Percentiles rank a stretch among this genome's conserved stretches.
Evolutionary conservation across 2,888 invertebrate genomes (phyloP).

Genomic region (Erebia aethiops): DNA sequence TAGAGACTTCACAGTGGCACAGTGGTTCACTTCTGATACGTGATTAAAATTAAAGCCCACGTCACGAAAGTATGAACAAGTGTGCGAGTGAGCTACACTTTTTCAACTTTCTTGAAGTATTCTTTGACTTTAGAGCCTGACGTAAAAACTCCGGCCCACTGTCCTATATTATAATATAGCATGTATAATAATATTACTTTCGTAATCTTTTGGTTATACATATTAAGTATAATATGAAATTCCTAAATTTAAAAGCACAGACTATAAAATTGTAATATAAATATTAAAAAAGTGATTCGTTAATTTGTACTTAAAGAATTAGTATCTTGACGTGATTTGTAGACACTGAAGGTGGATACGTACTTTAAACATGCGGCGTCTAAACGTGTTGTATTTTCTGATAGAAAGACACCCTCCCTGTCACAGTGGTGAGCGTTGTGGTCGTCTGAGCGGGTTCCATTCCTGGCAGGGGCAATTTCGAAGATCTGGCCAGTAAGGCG

Average conservation of each 20-base stretch:
- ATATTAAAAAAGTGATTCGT: constrained; percentile 52
- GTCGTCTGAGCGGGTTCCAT: too few relatives aligned
- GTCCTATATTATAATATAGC: constrained; percentile 27
- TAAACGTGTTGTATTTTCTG: too few relatives aligned
- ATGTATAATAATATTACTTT: constrained; percentile 49
- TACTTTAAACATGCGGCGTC: background rate
- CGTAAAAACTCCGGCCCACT: constrained; percentile 16
- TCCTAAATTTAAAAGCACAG: constrained; percentile 64
- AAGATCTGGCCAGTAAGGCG: too few relatives aligned
- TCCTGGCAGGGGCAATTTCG: too few relatives aligned
- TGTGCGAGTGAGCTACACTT: background rate
- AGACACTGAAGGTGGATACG: background rate
- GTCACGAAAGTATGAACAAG: constrained; percentile 47
- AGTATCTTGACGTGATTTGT: constrained; percentile 56
- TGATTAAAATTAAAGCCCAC: background rate
- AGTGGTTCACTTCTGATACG: constrained; percentile 56
- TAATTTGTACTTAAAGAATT: constrained; percentile 58
- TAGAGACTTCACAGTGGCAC: constrained; percentile 69
- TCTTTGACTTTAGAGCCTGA: background rate
- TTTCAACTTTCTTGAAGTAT: background rate
- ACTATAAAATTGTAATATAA: constrained; percentile 56
- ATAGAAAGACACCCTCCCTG: too few relatives aligned
- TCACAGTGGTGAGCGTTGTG: too few relatives aligned
- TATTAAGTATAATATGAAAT: constrained; percentile 59
- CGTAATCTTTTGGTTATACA: constrained; percentile 59